A percentile compares a stretch with the other conserved stretches of the same genome.
phyloP scores from a whole-genome alignment of 2,888 invertebrate species.

The Pegoplata infirma region DNA sequence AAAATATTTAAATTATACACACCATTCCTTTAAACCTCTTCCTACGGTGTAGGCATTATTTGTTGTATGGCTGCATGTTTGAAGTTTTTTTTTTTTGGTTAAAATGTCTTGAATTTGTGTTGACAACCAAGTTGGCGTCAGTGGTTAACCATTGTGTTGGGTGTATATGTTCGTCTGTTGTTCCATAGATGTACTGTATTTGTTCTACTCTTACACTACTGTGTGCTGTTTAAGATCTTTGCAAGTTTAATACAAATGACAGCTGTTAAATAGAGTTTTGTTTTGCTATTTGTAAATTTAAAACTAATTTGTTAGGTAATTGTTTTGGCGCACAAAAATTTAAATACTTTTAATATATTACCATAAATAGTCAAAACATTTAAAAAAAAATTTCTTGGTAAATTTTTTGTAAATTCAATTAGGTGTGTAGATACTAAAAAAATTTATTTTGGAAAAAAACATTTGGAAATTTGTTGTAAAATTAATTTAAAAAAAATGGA shows the following conservation, averaged over 20 bases:
- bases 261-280: slow-evolving; percentile 50
- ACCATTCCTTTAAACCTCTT: too few species aligned
- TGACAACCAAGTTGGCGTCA: slow-evolving; percentile 61
- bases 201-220: neutral
- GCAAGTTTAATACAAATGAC: slow-evolving; percentile 45
- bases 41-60: too few species aligned
- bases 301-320: slow-evolving; percentile 35
- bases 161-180: slow-evolving; percentile 4
- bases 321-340: slow-evolving; percentile 11
- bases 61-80: neutral
- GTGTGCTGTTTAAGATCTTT: neutral
- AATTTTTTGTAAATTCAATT: slow-evolving; percentile 37
- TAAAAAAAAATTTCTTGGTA: slow-evolving; percentile 46
- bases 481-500: too few species aligned
- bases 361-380: slow-evolving; percentile 46
- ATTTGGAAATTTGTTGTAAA: too few species aligned
- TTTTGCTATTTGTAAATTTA: neutral
- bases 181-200: neutral
- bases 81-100: slow-evolving; percentile 25
- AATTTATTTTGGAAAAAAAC: too few species aligned
- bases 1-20: too few species aligned
- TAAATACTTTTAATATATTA: neutral
- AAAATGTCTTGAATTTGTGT: slow-evolving; percentile 57
- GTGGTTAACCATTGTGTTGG: slow-evolving; percentile 50
- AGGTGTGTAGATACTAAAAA: too few species aligned